Evolutionary conservation across 2,888 invertebrate genomes (phyloP).

Genomic region (Ischnus inquisitorius): DNA sequence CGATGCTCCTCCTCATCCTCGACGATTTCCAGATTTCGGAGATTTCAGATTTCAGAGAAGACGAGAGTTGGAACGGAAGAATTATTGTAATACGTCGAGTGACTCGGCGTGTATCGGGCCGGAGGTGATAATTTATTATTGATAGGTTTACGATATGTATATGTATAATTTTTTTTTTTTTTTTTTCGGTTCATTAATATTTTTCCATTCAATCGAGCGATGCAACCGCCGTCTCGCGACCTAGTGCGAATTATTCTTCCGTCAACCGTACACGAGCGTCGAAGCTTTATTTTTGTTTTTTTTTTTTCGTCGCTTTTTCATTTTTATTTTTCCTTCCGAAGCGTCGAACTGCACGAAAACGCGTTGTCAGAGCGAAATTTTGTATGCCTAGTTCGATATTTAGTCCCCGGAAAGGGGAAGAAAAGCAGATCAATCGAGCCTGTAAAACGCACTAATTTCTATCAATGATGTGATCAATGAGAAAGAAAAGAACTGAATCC

Average conservation of each 20-base stretch:
- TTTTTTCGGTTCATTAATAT: slow-evolving; percentile 25
- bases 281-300: slow-evolving; percentile 1
- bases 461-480: slow-evolving; percentile 34
- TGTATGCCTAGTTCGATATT: slow-evolving; percentile 1
- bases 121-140: slow-evolving; percentile 56
- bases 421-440: slow-evolving; percentile 8
- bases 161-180: slow-evolving; percentile 29
- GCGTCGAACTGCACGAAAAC: slow-evolving; percentile 18
- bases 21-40: slow-evolving; percentile 11
- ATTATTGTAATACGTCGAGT: background rate
- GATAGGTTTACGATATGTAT: slow-evolving; percentile 39
- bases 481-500: slow-evolving; percentile 62
- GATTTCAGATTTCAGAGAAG: slow-evolving; percentile 11
- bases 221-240: background rate
- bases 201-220: slow-evolving; percentile 15
- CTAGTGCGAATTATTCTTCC: slow-evolving; percentile 2
- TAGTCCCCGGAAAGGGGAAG: background rate
- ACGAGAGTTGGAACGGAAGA: slow-evolving; percentile 1
- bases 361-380: background rate
- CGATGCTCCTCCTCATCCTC: background rate
- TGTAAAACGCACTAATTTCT: slow-evolving; percentile 35
- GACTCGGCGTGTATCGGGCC: slow-evolving; percentile 17
- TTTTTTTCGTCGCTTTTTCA: background rate
- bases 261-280: slow-evolving; percentile 8
- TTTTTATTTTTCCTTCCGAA: slow-evolving; percentile 4